Evolutionary conservation across 2,888 invertebrate species (phyloP), one percentile per base, ranked within the genome.

Genomic region (Ischnura elegans): DNA sequence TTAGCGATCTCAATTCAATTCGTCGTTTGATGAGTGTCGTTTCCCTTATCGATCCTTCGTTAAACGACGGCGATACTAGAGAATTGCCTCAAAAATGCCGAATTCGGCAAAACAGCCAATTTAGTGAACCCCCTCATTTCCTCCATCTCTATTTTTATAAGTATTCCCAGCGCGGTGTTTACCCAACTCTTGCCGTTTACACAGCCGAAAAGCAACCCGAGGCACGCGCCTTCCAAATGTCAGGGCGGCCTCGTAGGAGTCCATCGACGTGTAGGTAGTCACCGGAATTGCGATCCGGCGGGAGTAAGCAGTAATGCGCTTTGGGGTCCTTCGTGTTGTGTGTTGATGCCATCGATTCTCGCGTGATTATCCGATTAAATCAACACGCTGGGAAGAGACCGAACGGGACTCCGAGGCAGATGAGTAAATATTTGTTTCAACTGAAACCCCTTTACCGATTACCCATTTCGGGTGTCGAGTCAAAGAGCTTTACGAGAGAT

Each of bases 341-440:
- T 76, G n/a, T n/a, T n/a, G 16, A 76, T 76, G 36, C 4, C 36
- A 36, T 76, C 66, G 36, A 76, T 76, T 76, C 36, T 29, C 36
- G 76, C 76, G 76, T 76, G 76, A 76, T 8, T 2, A 51, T 76
- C 29, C 76, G 29, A 76, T 76, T n/a, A 76, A 36, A n/a, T 76
- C 76, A 76, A 76, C 76, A 76, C 76, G 61, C n/a, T n/a, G n/a
- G n/a, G n/a, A n/a, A n/a, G n/a, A n/a, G 66, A 6, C 61, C 21
- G 61, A 61, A 76, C 76, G 76, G 76, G 51, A 51, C 16, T 19
- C 51, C 51, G 51, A 76, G 76, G 16, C 29, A 36, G 13, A 36
- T 10, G 76, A 16, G 76, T 76, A 76, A 76, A 76, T 76, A 76
- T 76, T 76, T 76, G 76, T 76, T 36, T 25, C 36, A 25, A 6